These are phyloP conservation scores for Meriones psammophilus DNA, from an alignment of 2,797 vertebrate species.

Conservation along the genomic window DNA sequence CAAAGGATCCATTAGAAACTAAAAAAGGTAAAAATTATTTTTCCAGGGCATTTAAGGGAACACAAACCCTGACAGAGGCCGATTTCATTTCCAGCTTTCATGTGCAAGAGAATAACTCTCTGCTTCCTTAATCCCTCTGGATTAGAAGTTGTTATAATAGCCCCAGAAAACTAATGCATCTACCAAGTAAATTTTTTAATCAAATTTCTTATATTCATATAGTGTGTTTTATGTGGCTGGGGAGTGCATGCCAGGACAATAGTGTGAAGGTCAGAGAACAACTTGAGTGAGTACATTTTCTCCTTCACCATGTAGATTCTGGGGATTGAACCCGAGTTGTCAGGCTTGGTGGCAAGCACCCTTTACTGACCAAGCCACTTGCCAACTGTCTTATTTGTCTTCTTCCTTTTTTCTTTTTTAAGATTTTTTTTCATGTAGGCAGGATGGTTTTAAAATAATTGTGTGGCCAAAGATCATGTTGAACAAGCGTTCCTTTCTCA, in stretches of 20 bases:
- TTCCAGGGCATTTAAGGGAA: background rate
- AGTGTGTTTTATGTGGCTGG: background rate
- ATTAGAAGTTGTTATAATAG: constrained; percentile 36
- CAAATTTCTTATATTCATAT: background rate
- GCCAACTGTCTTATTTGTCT: background rate
- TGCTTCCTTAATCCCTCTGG: background rate
- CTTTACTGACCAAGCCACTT: background rate
- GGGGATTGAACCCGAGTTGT: background rate
- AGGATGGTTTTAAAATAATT: background rate
- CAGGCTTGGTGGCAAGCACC: background rate
- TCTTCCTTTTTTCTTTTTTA: background rate
- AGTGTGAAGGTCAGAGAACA: background rate
- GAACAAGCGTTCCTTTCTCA: background rate
- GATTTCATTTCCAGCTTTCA: constrained; percentile 51
- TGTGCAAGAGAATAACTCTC: constrained; percentile 9
- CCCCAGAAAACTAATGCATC: background rate
- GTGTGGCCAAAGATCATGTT: background rate
- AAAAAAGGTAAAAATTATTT: background rate
- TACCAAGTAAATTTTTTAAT: background rate
- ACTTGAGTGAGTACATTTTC: background rate
- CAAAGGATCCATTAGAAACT: constrained; percentile 10
- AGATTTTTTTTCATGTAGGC: background rate
- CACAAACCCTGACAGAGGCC: background rate
- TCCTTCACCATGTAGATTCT: background rate
- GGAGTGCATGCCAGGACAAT: background rate